These are phyloP conservation scores for Mamestra brassicae DNA, from an alignment of 2,888 invertebrate genomes.

Conservation along the genomic window DNA sequence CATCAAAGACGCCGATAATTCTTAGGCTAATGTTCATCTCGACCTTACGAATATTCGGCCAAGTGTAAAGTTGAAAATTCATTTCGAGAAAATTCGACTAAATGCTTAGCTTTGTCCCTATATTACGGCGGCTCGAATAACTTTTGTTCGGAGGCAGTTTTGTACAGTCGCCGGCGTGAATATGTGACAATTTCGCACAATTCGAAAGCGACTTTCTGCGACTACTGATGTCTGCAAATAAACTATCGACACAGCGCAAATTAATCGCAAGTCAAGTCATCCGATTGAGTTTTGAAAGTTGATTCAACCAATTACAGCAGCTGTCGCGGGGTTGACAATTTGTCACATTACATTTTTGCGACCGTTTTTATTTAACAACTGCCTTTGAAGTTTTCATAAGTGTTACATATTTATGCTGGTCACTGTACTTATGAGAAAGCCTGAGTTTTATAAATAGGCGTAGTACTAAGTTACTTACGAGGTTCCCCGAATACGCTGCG, in stretches of 20 bases:
- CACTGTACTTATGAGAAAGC: conserved; percentile 25
- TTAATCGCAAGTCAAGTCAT: not conserved
- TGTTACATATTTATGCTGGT: not conserved
- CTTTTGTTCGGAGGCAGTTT: conserved; percentile 56
- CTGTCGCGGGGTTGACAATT: not conserved
- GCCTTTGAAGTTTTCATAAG: not conserved
- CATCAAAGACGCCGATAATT: conserved; percentile 65
- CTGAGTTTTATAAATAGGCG: conserved; percentile 51
- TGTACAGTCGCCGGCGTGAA: not conserved
- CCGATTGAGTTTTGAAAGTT: not conserved
- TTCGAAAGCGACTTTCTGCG: not conserved
- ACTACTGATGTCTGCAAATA: not conserved
- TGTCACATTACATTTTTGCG: not conserved
- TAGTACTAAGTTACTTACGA: conserved; percentile 42
- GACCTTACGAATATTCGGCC: conserved; percentile 67
- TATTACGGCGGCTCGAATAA: conserved; percentile 40
- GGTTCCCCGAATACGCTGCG: conserved; percentile 34
- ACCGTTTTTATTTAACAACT: not conserved
- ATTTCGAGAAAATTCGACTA: conserved; percentile 64
- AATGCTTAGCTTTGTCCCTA: conserved; percentile 67
- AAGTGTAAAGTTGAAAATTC: conserved; percentile 68
- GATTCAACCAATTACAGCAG: not conserved
- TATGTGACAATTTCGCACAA: not conserved
- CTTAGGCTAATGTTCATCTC: conserved; percentile 61
- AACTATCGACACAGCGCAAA: not conserved